A percentile compares a stretch with the other conserved stretches of the same genome.
Evolutionary conservation across 1,140 invertebrate genomes (phyloP).

Genomic region (Theocolax elegans): DNA sequence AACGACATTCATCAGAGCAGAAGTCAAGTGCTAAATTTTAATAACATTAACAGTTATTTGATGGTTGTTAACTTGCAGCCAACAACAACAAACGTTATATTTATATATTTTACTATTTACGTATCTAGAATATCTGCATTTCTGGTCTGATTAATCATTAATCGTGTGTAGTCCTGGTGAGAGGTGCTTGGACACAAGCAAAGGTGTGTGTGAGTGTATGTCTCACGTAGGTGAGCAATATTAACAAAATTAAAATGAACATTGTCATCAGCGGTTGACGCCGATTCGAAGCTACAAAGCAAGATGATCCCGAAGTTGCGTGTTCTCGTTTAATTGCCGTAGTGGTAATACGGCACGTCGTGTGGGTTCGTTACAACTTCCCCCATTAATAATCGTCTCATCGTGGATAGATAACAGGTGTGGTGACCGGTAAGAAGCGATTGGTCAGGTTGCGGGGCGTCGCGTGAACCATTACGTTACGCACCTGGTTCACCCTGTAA

Average conservation of each 20-base stretch:
- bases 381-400: slow-evolving; percentile 47
- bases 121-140: not conserved
- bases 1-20: slow-evolving; percentile 19
- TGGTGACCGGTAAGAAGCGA: slow-evolving; percentile 63
- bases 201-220: not conserved
- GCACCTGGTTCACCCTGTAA: slow-evolving; percentile 64
- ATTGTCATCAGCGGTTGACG: not conserved
- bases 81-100: no score
- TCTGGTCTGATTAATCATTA: slow-evolving; percentile 27
- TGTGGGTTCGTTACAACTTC: slow-evolving; percentile 9
- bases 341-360: not conserved
- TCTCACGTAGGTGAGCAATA: slow-evolving; percentile 9
- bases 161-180: not conserved
- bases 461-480: slow-evolving; percentile 69
- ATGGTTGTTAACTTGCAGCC: no score
- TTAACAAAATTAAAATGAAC: not conserved
- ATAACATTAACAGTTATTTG: no score
- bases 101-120: not conserved
- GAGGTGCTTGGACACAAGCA: slow-evolving; percentile 25
- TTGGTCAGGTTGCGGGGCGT: slow-evolving; percentile 67
- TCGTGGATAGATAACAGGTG: slow-evolving; percentile 49
- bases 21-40: no score
- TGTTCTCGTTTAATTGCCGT: not conserved
- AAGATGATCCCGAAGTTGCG: slow-evolving; percentile 18
- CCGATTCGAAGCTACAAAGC: not conserved